Base-by-base conservation (phyloP, 2,888 invertebrate genomes). In the Rhagonycha lutea region DNA sequence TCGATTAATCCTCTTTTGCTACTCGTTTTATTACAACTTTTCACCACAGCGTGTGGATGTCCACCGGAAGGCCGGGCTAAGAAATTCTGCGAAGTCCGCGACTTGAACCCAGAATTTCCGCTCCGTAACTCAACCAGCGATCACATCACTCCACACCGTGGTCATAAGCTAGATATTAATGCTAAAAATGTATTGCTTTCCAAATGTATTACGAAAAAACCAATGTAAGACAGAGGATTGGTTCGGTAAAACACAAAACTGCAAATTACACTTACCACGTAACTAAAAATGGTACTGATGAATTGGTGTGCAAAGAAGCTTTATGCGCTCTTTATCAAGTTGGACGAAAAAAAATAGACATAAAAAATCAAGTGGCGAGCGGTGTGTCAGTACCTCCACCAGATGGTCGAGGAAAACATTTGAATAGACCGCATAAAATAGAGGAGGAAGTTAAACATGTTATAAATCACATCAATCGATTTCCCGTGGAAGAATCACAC, bases 401-500 rank as follows among this genome's bases (percentile, higher is more conserved):
- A 72, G 72, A 72, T 67, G n/a, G 32, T 12, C 12, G 72, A 47
- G 72, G 72, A 18, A 63, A 28, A 23, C 72, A 72, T 28, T 67
- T 28, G 9, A 72, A 72, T 72, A 63, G 72, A 29, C 72, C 72
- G 11, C 65, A 72, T 72, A 72, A 67, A 68, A 73, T 79, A 73
- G 75, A 78, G 68, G 68, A 68, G 14, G 71, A 77, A 74, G 77
- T 80, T 69, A 75, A 74, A 65, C 69, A 28, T 76, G 73, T 80
- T 74, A 78, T 73, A 24, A 61, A 76, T 71, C 78, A 72, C 72
- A 79, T 79, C 26, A 69, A 70, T 60, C 63, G 28, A 71, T 79
- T 72, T 62, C 74, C 73, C 61, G 71, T 67, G 32, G 73, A 78
- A 61, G 69, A 70, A 23, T 70, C 78, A 14, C 80, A 82, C 76